Conservation (phyloP, 1,140 invertebrate species). For the Formica exsecta region DNA sequence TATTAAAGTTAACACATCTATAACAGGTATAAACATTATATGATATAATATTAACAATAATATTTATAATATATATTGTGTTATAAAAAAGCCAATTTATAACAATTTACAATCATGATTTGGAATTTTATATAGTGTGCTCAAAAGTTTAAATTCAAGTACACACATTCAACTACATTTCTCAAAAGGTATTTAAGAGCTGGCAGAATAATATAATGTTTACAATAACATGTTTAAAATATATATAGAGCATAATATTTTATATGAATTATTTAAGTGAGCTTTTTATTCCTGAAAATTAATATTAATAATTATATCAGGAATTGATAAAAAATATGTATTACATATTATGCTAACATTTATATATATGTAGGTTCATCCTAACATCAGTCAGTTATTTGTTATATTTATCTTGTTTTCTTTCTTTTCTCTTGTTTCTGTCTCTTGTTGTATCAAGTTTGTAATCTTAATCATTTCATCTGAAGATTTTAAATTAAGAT, state of each 20-base stretch:
- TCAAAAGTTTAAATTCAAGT: not conserved
- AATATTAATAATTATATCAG: not conserved
- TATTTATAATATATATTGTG: too few relatives aligned
- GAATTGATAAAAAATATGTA: not conserved
- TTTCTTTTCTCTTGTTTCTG: not conserved
- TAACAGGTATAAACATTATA: not conserved
- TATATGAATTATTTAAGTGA: constrained; percentile 38
- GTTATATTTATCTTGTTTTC: not conserved
- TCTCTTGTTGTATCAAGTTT: not conserved
- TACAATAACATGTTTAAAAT: not conserved
- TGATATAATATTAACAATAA: constrained; percentile 1
- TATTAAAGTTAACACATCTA: constrained; percentile 1
- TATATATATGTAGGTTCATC: not conserved
- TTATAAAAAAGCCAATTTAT: not conserved
- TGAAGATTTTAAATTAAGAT: constrained; percentile 56
- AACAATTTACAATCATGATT: not conserved
- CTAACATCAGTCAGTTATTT: constrained; percentile 32
- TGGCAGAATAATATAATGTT: not conserved
- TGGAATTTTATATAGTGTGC: not conserved
- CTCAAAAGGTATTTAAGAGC: not conserved
- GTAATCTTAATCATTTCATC: not conserved
- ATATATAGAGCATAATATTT: not conserved
- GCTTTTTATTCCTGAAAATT: not conserved
- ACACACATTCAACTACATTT: not conserved
- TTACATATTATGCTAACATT: not conserved